Percentiles rank a stretch among this genome's conserved stretches.
Evolutionary conservation across 2,888 invertebrate species (phyloP).

Genomic region (Chymomyza caudatula): DNA sequence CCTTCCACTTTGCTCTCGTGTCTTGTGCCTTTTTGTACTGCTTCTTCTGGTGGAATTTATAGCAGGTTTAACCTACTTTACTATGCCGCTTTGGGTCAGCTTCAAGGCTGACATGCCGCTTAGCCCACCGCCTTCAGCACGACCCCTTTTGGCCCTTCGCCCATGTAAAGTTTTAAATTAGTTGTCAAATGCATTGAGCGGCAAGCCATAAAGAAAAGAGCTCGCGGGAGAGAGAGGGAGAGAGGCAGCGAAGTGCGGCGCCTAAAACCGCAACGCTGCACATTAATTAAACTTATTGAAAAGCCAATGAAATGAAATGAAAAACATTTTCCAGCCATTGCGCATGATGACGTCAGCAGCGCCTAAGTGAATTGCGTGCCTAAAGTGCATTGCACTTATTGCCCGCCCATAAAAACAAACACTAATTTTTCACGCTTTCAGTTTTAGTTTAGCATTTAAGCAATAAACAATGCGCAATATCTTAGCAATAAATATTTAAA

Average conservation of each 20-base stretch:
- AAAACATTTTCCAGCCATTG: neutral
- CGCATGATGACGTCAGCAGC: constrained; percentile 23
- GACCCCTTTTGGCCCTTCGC: neutral
- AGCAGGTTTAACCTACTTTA: constrained; percentile 66
- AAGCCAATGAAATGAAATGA: neutral
- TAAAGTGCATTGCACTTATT: constrained; percentile 43
- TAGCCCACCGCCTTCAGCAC: neutral
- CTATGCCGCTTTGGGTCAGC: constrained; percentile 38
- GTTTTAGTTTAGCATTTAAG: neutral
- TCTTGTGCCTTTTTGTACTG: constrained; percentile 66
- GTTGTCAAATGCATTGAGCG: constrained; percentile 58
- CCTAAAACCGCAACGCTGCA: constrained; percentile 9
- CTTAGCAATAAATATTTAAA: neutral
- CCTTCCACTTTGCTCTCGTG: constrained; percentile 22
- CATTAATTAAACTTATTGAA: constrained; percentile 26
- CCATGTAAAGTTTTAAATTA: constrained; percentile 58
- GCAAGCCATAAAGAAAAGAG: constrained; percentile 1
- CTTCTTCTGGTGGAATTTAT: constrained; percentile 56
- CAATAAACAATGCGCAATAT: neutral
- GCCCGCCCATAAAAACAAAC: neutral
- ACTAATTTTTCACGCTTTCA: neutral
- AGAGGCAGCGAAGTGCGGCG: constrained; percentile 41
- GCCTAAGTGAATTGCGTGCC: constrained; percentile 35
- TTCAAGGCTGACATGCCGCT: constrained; percentile 43
- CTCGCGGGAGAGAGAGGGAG: constrained; percentile 40